phyloP scores from a whole-genome alignment of 2,888 invertebrate species.

The Clitarchus hookeri region DNA sequence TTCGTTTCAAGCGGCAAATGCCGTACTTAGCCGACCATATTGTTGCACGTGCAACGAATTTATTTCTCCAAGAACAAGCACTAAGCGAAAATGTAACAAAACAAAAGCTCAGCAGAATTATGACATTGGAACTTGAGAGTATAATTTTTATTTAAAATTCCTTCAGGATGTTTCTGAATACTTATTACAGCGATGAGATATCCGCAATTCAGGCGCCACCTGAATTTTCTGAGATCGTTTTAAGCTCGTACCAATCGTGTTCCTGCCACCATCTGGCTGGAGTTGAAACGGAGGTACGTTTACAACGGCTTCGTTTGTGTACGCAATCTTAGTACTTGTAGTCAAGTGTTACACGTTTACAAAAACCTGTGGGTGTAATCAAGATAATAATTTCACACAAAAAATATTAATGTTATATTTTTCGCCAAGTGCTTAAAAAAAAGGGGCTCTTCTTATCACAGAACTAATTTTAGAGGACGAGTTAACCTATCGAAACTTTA shows the following conservation, averaged over 20 bases:
- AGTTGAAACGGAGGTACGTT: neutral
- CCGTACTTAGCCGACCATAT: neutral
- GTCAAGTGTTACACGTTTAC: too few species aligned
- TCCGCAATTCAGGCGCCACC: neutral
- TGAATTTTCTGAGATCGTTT: neutral
- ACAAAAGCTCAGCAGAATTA: neutral
- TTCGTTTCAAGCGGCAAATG: neutral
- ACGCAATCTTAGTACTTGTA: neutral
- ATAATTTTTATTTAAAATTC: neutral
- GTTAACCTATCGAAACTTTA: too few species aligned
- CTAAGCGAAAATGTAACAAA: neutral
- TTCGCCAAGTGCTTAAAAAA: too few species aligned
- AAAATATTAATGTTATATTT: too few species aligned
- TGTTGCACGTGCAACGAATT: neutral
- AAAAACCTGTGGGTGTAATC: too few species aligned
- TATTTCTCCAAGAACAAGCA: slow-evolving; percentile 10
- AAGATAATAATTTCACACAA: too few species aligned
- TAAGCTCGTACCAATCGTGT: neutral
- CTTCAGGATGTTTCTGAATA: slow-evolving; percentile 2
- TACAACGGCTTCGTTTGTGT: neutral
- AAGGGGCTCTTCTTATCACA: too few species aligned
- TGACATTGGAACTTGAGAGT: neutral
- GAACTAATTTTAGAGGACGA: too few species aligned
- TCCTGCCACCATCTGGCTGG: neutral
- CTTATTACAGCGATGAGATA: neutral